Evolutionary conservation across 2,888 invertebrate genomes (phyloP), one percentile per base, ranked within the genome.

Genomic region (Hyalella azteca): DNA sequence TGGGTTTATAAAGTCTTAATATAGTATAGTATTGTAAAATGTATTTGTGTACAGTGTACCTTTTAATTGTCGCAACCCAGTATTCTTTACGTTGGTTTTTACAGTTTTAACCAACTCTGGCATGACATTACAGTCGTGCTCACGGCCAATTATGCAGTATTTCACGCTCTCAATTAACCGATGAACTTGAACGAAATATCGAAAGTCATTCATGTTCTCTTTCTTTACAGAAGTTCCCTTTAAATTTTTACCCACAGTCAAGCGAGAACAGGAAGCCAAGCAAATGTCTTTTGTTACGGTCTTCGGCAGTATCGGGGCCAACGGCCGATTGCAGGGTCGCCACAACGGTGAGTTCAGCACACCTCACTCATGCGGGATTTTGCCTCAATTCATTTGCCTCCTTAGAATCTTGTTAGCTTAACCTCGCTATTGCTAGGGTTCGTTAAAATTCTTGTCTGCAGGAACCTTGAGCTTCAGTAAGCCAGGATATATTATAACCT

Each of bases 271-370:
- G 26, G 54, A 54, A 22, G 54, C 54, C 54, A 7, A 54, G 36
- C 66, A 36, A 66, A 75, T 75, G 75, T 75, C 75, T 41, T 29
- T 75, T 2, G 75, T 75, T 45, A 75, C 75, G n/a, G 75, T 75
- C 5, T 75, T 75, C 29, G 75, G 75, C 40, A 75, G 75, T 32
- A 75, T 75, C 26, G 75, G 75, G n/a, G 75, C 75, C 11, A 75
- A 75, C 45, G 75, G 75, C 11, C 75, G 75, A 22, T 4, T 75
- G 40, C 75, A 75, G 75, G 45, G 45, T 29, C 40, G 75, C n/a
- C 75, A 75, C 40, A 75, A 75, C 29, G 75, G 75, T 75, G 26
- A 75, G 75, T 0, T 22, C 13, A 22, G 26, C 26, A 54, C 9
- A 26, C 54, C 26, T 26, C 54, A 22, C 29, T 54, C n/a, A n/a